These are phyloP conservation scores for Eriosoma lanigerum DNA, from an alignment of 1,140 invertebrate species.

Conservation along the genomic window DNA sequence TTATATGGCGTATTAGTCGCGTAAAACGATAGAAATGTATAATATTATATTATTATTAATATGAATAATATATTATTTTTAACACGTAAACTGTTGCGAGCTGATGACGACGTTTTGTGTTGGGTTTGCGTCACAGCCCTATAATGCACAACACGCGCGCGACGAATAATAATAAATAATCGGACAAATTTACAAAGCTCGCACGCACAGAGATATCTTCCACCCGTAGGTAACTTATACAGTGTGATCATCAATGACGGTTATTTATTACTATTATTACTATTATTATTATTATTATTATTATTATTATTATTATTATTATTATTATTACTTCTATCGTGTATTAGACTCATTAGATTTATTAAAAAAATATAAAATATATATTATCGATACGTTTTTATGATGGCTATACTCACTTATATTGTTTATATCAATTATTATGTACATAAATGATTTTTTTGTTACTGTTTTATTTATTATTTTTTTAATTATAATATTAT, in stretches of 20 bases:
- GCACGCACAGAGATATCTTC: slow-evolving; percentile 5
- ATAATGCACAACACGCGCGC: neutral
- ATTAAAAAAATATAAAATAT: slow-evolving; percentile 1
- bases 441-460: slow-evolving; percentile 28
- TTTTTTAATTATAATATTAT: slow-evolving; percentile 12
- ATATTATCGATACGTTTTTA: no score
- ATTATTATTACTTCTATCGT: no score
- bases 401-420: neutral
- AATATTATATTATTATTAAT: neutral
- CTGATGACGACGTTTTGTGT: neutral
- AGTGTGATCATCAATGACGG: no score
- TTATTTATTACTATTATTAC: no score
- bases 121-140: neutral
- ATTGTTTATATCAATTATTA: slow-evolving; percentile 10
- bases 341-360: slow-evolving; percentile 20
- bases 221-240: neutral
- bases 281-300: no score
- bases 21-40: slow-evolving; percentile 1
- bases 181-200: neutral
- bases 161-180: neutral
- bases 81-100: neutral
- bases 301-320: no score
- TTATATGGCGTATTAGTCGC: slow-evolving; percentile 13
- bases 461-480: slow-evolving; percentile 31
- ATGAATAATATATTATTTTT: slow-evolving; percentile 24